Conservation (phyloP, 2,888 invertebrate genomes). For the Orthosia gothica region DNA sequence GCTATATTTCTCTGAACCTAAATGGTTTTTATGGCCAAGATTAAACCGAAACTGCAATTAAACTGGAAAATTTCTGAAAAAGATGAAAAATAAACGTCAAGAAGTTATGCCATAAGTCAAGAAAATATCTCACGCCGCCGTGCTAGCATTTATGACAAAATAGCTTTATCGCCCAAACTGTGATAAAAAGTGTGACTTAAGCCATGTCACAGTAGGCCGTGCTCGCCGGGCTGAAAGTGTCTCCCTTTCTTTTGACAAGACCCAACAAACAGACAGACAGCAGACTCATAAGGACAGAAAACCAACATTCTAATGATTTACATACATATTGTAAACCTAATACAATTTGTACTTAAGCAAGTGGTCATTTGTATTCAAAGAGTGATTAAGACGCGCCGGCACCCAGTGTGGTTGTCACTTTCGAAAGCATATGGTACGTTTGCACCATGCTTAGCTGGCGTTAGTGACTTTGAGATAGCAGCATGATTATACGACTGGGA, state of each 20-base stretch:
- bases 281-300: background rate
- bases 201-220: too few relatives aligned
- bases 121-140: too few relatives aligned
- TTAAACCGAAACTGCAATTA: too few relatives aligned
- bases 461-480: conserved; percentile 28
- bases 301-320: background rate
- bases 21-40: too few relatives aligned
- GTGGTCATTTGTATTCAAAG: conserved; percentile 66
- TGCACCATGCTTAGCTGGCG: conserved; percentile 53
- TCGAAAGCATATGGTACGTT: conserved; percentile 72
- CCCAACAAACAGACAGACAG: background rate
- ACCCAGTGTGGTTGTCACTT: conserved; percentile 76
- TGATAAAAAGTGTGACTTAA: too few relatives aligned
- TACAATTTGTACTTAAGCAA: conserved; percentile 16
- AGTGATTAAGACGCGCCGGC: conserved; percentile 63
- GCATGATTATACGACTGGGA: background rate
- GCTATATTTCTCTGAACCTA: too few relatives aligned
- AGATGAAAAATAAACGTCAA: too few relatives aligned
- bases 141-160: too few relatives aligned
- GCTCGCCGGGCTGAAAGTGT: too few relatives aligned
- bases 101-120: too few relatives aligned
- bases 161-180: too few relatives aligned
- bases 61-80: too few relatives aligned
- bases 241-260: background rate
- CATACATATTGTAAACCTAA: conserved; percentile 9